Conservation (phyloP, 2,888 invertebrate genomes). For the Polydesmus complanatus region DNA sequence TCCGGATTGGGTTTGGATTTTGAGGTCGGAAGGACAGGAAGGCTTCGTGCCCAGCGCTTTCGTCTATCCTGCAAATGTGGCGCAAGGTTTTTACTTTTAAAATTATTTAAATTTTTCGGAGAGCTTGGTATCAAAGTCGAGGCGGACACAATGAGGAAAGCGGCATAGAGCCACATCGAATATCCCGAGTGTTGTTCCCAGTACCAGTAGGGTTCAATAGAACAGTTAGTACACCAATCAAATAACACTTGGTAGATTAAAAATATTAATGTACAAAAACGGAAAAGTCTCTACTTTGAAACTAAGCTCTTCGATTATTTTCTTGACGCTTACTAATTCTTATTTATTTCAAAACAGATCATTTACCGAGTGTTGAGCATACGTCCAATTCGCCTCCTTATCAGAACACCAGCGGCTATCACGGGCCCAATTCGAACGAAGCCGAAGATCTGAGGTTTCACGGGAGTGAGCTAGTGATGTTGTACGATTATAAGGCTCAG, state of each 20-base stretch:
- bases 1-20: conserved; percentile 94
- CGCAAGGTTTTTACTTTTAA: no score
- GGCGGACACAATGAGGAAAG: no score
- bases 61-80: conserved; percentile 75
- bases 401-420: conserved; percentile 14
- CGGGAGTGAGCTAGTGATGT: conserved; percentile 82
- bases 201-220: no score
- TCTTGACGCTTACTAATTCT: neutral
- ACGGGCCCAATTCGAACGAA: conserved; percentile 16
- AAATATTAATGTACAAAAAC: no score
- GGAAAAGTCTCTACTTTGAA: neutral
- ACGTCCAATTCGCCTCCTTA: conserved; percentile 2
- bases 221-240: no score
- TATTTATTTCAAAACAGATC: conserved; percentile 29
- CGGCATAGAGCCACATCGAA: no score
- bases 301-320: neutral
- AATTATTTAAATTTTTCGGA: no score
- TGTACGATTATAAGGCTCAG: conserved; percentile 91
- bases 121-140: no score
- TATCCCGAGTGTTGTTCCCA: no score
- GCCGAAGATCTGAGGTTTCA: conserved; percentile 58
- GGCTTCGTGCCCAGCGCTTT: conserved; percentile 92
- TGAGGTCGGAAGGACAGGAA: conserved; percentile 79
- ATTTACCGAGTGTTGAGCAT: conserved; percentile 25
- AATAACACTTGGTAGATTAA: no score